Evolutionary conservation across 2,797 vertebrate genomes (phyloP).

Genomic region (Lutjanus argentimaculatus): DNA sequence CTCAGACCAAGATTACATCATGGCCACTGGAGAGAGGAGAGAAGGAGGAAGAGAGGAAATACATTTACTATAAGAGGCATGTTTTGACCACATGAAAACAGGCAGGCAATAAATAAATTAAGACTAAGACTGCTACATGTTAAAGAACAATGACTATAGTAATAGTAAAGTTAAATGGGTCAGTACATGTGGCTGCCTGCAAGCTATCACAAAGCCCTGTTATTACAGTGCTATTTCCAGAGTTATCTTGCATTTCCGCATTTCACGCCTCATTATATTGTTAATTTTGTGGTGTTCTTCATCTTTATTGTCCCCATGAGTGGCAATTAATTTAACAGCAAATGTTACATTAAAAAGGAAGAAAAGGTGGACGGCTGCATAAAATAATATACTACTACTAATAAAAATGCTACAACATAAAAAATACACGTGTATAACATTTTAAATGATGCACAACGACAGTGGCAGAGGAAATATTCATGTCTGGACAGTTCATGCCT

Average conservation of each 20-base stretch:
- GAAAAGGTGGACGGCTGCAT: background rate
- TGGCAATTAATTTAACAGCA: background rate
- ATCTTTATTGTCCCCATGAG: slow-evolving; percentile 8
- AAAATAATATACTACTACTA: background rate
- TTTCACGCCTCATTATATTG: slow-evolving; percentile 13
- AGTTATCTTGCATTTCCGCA: slow-evolving; percentile 2
- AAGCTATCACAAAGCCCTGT: background rate
- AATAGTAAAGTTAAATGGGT: slow-evolving; percentile 4
- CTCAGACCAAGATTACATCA: background rate
- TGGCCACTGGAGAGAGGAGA: background rate
- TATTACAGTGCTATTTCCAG: background rate
- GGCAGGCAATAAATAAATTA: background rate
- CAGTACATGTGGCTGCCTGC: slow-evolving; percentile 1
- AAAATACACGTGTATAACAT: background rate
- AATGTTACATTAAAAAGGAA: background rate
- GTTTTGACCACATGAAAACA: background rate
- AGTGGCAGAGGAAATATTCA: too few relatives aligned
- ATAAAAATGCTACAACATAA: background rate
- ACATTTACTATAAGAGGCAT: background rate
- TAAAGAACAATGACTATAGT: slow-evolving; percentile 1
- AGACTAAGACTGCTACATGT: background rate
- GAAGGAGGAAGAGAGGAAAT: background rate
- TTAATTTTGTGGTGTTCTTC: background rate
- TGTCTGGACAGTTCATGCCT: too few relatives aligned
- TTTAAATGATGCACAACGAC: background rate